phyloP scores from a whole-genome alignment of 2,888 invertebrate genomes.

The Amphipoea lucens region DNA sequence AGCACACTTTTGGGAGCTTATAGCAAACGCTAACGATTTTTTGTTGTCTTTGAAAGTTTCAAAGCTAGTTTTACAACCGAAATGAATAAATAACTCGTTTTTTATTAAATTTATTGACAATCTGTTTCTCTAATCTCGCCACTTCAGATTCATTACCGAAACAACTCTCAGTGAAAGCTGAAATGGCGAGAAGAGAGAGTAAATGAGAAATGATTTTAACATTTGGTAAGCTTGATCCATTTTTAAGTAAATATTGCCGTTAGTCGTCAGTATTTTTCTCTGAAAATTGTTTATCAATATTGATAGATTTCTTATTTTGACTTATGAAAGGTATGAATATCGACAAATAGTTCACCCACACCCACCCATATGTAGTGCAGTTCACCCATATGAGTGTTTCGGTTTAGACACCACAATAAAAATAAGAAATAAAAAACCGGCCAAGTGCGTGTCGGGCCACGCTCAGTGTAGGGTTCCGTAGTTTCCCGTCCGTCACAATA shows the following conservation, averaged over 20 bases:
- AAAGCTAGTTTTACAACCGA: neutral
- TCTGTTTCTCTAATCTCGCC: neutral
- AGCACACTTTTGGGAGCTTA: too few species aligned
- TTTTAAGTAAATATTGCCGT: too few species aligned
- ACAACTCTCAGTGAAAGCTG: neutral
- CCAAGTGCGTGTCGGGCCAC: too few species aligned
- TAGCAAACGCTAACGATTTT: neutral
- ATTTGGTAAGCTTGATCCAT: neutral
- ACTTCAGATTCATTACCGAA: neutral
- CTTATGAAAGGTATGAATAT: neutral
- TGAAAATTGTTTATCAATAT: neutral
- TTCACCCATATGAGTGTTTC: neutral
- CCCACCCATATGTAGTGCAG: too few species aligned
- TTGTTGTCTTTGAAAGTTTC: neutral
- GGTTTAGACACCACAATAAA: neutral
- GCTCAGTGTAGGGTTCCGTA: too few species aligned
- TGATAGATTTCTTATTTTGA: neutral
- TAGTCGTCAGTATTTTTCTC: too few species aligned
- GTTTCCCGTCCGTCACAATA: too few species aligned
- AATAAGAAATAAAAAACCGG: neutral
- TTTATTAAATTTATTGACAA: neutral
- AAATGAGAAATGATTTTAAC: neutral
- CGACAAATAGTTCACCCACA: neutral
- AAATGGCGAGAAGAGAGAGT: neutral
- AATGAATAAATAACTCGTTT: neutral